Evolutionary conservation across 2,113 vertebrate genomes (phyloP).

Genomic region (Nothobranchius kuhntae): DNA sequence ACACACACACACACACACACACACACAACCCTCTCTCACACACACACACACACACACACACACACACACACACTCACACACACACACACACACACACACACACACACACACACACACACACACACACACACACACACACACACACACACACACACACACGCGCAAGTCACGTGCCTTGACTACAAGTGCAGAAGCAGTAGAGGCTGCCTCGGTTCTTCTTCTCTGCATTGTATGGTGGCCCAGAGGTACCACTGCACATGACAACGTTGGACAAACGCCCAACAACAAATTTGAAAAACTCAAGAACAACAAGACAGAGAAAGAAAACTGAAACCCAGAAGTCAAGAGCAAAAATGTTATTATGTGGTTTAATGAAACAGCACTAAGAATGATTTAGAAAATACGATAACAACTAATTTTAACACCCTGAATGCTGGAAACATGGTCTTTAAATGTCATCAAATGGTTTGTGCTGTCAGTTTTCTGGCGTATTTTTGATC

Average conservation of each 20-base stretch:
- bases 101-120: too few species aligned
- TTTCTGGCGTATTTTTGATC: too few species aligned
- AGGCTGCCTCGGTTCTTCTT: constrained; percentile 17
- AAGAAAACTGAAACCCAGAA: background rate
- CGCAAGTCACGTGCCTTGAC: constrained; percentile 59
- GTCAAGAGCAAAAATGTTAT: too few species aligned
- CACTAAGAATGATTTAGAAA: too few species aligned
- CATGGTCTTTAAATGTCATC: too few species aligned
- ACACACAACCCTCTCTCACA: too few species aligned
- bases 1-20: background rate
- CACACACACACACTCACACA: background rate
- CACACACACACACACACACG: background rate
- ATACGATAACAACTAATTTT: too few species aligned
- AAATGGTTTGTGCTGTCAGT: too few species aligned
- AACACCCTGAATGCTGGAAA: too few species aligned
- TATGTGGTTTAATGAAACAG: too few species aligned
- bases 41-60: background rate
- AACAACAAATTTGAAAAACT: background rate
- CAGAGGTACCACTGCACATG: background rate
- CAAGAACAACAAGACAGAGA: background rate
- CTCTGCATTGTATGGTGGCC: constrained; percentile 7
- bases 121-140: background rate
- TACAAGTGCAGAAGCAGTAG: constrained; percentile 45
- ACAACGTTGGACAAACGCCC: background rate
- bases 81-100: too few species aligned